phyloP scores from a whole-genome alignment of 1,140 invertebrate species.

The Brachystomella parvula region DNA sequence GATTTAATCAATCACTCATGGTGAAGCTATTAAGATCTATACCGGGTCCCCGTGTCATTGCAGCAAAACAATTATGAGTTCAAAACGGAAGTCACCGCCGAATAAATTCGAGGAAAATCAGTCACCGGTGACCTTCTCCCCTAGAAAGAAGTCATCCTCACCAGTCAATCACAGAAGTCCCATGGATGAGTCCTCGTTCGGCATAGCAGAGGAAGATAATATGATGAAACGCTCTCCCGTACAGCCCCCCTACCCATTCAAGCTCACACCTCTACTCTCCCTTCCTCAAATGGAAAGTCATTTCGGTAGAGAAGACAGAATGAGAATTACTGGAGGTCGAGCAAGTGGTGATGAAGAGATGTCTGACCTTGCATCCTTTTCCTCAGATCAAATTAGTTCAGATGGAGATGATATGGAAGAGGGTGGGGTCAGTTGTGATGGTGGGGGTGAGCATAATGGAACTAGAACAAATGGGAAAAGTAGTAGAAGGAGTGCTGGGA shows the following conservation, averaged over 20 bases:
- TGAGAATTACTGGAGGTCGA: neutral
- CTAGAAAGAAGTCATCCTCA: too few species aligned
- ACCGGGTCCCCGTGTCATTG: too few species aligned
- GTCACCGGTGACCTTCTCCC: neutral
- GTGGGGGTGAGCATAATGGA: neutral
- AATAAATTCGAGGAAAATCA: slow-evolving; percentile 37
- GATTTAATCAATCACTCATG: too few species aligned
- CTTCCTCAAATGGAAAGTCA: neutral
- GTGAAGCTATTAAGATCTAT: too few species aligned
- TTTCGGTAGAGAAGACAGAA: neutral
- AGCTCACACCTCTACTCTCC: neutral
- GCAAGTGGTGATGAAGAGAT: slow-evolving; percentile 32
- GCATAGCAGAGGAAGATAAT: neutral
- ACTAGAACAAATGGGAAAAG: neutral
- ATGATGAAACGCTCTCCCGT: neutral
- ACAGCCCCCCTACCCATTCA: slow-evolving; percentile 4
- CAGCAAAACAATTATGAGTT: slow-evolving; percentile 27
- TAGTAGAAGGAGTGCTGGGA: neutral
- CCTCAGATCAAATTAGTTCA: slow-evolving; percentile 16
- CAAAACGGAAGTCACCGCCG: slow-evolving; percentile 37
- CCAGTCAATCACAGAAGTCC: too few species aligned
- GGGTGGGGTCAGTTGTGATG: neutral
- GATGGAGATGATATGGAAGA: slow-evolving; percentile 16
- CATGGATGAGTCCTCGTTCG: too few species aligned
- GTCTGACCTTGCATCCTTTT: slow-evolving; percentile 31